Evolutionary conservation across 2,888 invertebrate species (phyloP), one percentile per base, ranked within the genome.

Genomic region (Sialis fuliginosa): DNA sequence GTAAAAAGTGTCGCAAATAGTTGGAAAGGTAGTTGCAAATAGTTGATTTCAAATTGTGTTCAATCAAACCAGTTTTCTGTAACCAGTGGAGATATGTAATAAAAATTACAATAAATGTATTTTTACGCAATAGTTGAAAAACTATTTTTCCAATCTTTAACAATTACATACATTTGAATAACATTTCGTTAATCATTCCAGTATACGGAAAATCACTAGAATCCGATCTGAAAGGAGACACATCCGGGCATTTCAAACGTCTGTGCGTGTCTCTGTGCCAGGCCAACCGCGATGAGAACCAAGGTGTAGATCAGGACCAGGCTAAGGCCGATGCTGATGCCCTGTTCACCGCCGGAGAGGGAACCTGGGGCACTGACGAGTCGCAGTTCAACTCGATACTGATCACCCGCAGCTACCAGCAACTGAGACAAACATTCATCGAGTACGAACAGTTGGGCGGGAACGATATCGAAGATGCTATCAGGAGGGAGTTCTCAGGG

Each of bases 181-280:
- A 22, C 22, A 22, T 13, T 44, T 45, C 47, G 47, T 53, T 48
- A 52, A 52, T 49, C 53, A 45, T 64, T 65, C 48, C 62, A 88
- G 89, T 89, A 59, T 91, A 83, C 64, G 80, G 79, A 55, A 85
- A 79, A 63, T 64, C 77, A 49, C 66, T 95, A 52, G 93, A 93
- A 61, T 78, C 79, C 6, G 91, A 91, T 60, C 69, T 95, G 55
- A 84, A 84, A 61, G 87, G 84, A 45, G 96, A 96, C 63, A 92
- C 93, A 6, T 91, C 91, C 8, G 95, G 95, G n/a, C 86, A 90
- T 65, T 96, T 96, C 69, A 87, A 88, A 68, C 76, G 91, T 49
- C 73, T 96, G 44, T 79, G 92, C 56, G 84, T 95, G 22, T 90
- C 92, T 0, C 68, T 91, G 45, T 81, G 81, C 55, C 83, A 84